Evolutionary conservation across 2,113 vertebrate genomes (phyloP).

Genomic region (Mastomys coucha): DNA sequence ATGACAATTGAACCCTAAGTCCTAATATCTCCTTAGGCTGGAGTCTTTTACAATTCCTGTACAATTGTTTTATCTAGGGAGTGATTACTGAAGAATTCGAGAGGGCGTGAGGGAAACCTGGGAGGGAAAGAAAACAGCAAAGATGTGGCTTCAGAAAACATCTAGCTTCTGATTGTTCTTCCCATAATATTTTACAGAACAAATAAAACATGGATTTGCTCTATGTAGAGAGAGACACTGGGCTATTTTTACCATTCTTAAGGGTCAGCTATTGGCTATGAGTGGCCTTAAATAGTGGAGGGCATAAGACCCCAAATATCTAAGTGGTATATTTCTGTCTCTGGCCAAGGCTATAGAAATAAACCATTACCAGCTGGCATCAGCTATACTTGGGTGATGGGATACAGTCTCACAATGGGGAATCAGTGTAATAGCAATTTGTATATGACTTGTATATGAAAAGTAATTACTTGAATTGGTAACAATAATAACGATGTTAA

Average conservation of each 20-base stretch:
- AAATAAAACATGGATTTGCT: not conserved
- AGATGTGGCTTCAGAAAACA: not conserved
- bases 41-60: not conserved
- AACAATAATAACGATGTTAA: not conserved
- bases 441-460: not conserved
- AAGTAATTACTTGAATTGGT: not conserved
- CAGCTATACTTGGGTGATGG: not conserved
- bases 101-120: not conserved
- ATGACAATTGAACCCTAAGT: not conserved
- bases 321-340: not conserved
- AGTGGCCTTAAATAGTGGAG: not conserved
- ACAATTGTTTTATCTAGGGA: not conserved
- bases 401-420: not conserved
- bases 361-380: not conserved
- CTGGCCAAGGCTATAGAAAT: not conserved
- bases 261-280: not conserved
- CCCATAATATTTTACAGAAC: not conserved
- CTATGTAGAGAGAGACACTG: not conserved
- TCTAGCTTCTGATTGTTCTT: not conserved
- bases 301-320: not conserved
- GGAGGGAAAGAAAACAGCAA: not conserved
- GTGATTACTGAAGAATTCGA: not conserved
- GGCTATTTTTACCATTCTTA: not conserved
- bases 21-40: not conserved
- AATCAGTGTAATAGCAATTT: not conserved